These are phyloP conservation scores for Helicoverpa assulta DNA, from an alignment of 2,888 invertebrate species.

Conservation along the genomic window DNA sequence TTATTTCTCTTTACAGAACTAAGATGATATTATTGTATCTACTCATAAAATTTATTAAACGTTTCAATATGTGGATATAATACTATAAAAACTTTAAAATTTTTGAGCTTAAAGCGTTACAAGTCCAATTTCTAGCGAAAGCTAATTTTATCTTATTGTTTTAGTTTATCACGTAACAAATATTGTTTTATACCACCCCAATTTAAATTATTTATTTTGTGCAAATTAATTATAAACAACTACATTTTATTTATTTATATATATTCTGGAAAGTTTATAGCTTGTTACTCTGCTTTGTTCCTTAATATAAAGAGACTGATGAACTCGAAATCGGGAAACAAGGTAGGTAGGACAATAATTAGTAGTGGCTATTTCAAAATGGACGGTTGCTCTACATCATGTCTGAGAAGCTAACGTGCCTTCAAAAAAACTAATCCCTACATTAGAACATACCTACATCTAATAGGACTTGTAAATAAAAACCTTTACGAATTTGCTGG, in stretches of 20 bases:
- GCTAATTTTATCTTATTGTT: slow-evolving; percentile 26
- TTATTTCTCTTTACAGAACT: no score
- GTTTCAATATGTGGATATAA: background rate
- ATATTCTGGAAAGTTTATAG: slow-evolving; percentile 25
- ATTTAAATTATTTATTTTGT: background rate
- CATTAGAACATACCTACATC: slow-evolving; percentile 32
- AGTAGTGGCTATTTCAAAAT: slow-evolving; percentile 65
- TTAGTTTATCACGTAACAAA: background rate
- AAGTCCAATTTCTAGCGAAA: slow-evolving; percentile 52
- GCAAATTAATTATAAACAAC: background rate
- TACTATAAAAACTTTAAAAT: background rate
- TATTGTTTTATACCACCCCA: background rate
- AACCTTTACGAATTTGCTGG: slow-evolving; percentile 24
- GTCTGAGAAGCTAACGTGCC: slow-evolving; percentile 60
- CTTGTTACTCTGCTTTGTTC: slow-evolving; percentile 1
- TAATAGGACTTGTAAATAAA: slow-evolving; percentile 42
- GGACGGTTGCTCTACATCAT: slow-evolving; percentile 68
- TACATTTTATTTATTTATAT: slow-evolving; percentile 11
- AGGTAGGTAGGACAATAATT: slow-evolving; percentile 16
- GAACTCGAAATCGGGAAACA: slow-evolving; percentile 17
- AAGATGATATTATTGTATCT: no score
- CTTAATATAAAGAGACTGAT: slow-evolving; percentile 18
- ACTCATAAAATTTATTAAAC: background rate
- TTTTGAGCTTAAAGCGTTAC: slow-evolving; percentile 42
- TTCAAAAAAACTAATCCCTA: slow-evolving; percentile 44